Percentiles rank a stretch among this genome's conserved stretches.
These are phyloP conservation scores for Heliconius hermathena DNA, from an alignment of 1,140 invertebrate species.

Conservation along the genomic window DNA sequence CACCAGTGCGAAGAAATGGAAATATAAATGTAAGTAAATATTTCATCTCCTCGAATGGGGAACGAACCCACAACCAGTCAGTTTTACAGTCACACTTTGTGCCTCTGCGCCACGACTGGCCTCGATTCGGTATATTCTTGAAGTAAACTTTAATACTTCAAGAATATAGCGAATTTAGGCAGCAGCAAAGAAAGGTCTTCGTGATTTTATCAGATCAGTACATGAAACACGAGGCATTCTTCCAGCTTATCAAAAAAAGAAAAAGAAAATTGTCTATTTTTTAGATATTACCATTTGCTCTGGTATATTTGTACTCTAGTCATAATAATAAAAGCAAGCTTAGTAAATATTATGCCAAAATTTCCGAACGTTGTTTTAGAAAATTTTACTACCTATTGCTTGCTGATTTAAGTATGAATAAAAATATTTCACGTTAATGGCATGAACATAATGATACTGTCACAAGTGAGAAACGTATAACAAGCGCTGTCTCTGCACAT, in stretches of 20 bases:
- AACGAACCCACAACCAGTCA: too few relatives aligned
- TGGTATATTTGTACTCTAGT: neutral
- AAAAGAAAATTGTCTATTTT: neutral
- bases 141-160: neutral
- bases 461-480: neutral
- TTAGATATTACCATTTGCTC: neutral
- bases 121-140: too few relatives aligned
- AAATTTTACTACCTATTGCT: neutral
- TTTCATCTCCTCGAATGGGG: too few relatives aligned
- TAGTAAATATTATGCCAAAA: neutral
- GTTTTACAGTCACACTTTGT: too few relatives aligned
- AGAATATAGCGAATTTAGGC: neutral
- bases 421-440: neutral
- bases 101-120: too few relatives aligned
- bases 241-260: neutral
- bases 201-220: conserved; percentile 4
- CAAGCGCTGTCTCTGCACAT: neutral
- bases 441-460: neutral
- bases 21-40: too few relatives aligned
- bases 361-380: neutral
- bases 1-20: too few relatives aligned
- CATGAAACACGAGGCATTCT: neutral
- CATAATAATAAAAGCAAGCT: neutral
- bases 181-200: neutral
- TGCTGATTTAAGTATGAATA: neutral